phyloP scores from a whole-genome alignment of 2,888 invertebrate genomes.

The Drosophila pullipes region DNA sequence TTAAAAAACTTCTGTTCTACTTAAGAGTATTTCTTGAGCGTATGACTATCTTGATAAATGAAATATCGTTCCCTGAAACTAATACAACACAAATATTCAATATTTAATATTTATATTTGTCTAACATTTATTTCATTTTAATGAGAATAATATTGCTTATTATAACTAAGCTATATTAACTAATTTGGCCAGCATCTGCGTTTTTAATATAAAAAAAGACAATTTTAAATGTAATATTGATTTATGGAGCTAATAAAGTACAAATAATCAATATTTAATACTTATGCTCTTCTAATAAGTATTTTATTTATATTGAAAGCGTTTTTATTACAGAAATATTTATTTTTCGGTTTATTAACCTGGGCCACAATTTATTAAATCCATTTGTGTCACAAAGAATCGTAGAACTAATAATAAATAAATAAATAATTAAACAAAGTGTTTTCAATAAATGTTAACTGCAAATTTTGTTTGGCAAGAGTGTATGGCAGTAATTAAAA shows the following conservation, averaged over 20 bases:
- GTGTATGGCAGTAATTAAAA: not conserved
- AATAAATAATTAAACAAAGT: not conserved
- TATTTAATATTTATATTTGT: not conserved
- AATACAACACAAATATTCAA: not conserved
- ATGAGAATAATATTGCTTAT: not conserved
- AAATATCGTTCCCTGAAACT: not conserved
- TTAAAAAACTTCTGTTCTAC: not conserved
- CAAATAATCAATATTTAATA: too few relatives aligned
- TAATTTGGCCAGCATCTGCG: not conserved
- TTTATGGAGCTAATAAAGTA: too few relatives aligned
- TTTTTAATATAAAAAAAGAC: not conserved
- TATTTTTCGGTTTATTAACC: not conserved
- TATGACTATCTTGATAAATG: not conserved
- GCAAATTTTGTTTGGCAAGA: not conserved
- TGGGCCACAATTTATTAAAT: not conserved
- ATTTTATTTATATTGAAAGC: not conserved
- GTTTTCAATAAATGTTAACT: not conserved
- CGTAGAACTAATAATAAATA: not conserved
- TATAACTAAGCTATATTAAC: not conserved
- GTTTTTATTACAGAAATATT: not conserved
- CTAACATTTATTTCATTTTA: not conserved
- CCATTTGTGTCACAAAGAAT: not conserved
- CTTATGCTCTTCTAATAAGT: not conserved
- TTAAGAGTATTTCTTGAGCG: not conserved
- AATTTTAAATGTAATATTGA: too few relatives aligned